Evolutionary conservation across 2,797 vertebrate genomes (phyloP).

Genomic region (Eupleurogrammus muticus): DNA sequence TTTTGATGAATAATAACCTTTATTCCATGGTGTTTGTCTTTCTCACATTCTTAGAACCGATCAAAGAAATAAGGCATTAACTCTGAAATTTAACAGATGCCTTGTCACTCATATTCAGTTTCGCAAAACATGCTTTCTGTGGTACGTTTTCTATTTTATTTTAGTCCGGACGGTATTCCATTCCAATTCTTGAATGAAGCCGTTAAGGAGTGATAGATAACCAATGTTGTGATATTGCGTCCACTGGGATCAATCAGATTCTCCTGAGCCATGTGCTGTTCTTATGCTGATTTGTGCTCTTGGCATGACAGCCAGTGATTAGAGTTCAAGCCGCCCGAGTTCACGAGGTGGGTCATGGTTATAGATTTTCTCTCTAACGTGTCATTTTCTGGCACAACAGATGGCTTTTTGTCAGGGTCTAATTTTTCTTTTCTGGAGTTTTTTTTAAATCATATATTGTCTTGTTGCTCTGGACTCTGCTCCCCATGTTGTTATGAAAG

Average conservation of each 20-base stretch:
- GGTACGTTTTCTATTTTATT: not conserved
- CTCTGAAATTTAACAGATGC: slow-evolving; percentile 33
- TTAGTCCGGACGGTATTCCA: not conserved
- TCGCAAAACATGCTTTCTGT: slow-evolving; percentile 19
- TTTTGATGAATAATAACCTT: not conserved
- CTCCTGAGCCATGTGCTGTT: slow-evolving; percentile 6
- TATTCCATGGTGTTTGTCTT: not conserved
- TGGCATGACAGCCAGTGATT: slow-evolving; percentile 34
- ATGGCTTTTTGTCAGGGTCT: not conserved
- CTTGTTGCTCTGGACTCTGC: not conserved
- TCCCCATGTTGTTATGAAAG: slow-evolving; percentile 29
- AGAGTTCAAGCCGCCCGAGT: slow-evolving; percentile 20
- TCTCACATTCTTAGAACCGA: slow-evolving; percentile 6
- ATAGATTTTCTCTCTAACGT: slow-evolving; percentile 21
- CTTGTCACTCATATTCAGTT: not conserved
- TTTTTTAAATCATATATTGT: slow-evolving; percentile 13
- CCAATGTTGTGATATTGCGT: slow-evolving; percentile 7
- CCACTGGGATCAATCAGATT: slow-evolving; percentile 27
- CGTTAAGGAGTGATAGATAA: not conserved
- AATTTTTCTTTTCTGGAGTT: slow-evolving; percentile 19
- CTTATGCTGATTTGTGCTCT: slow-evolving; percentile 7
- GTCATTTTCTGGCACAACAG: slow-evolving; percentile 16
- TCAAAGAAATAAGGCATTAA: not conserved
- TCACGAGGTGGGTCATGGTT: slow-evolving; percentile 16
- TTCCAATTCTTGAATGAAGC: not conserved